Evolutionary conservation across 2,888 invertebrate species (phyloP).

Genomic region (Ariolimax columbianus): DNA sequence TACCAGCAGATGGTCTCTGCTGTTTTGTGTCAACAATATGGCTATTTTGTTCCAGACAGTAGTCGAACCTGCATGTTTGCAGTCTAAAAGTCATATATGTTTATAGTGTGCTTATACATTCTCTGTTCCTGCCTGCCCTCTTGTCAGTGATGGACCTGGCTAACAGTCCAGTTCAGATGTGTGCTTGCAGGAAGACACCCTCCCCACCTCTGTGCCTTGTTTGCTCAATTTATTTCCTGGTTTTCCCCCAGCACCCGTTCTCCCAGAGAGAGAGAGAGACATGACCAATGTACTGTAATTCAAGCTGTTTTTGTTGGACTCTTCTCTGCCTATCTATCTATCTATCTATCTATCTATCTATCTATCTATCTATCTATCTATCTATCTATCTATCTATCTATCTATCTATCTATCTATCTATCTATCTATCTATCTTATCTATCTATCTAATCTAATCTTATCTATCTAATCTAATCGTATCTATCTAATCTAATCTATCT

Average conservation of each 20-base stretch:
- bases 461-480: background rate
- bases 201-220: background rate
- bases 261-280: too few species aligned
- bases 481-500: background rate
- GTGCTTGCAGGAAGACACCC: too few species aligned
- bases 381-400: constrained; percentile 22
- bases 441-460: background rate
- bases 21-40: too few species aligned
- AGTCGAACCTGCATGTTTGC: too few species aligned
- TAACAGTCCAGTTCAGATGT: background rate
- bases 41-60: too few species aligned
- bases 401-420: constrained; percentile 22
- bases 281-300: too few species aligned
- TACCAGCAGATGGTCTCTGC: background rate
- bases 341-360: constrained; percentile 25
- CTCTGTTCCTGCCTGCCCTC: background rate
- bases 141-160: background rate
- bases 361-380: constrained; percentile 16
- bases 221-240: background rate
- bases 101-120: too few species aligned
- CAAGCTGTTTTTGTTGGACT: too few species aligned
- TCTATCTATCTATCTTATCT: background rate
- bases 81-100: too few species aligned
- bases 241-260: too few species aligned
- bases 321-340: constrained; percentile 15